Percentiles rank a stretch among this genome's conserved stretches.
Evolutionary conservation across 2,797 vertebrate species (phyloP).

Genomic region (Crocidura indochinensis): DNA sequence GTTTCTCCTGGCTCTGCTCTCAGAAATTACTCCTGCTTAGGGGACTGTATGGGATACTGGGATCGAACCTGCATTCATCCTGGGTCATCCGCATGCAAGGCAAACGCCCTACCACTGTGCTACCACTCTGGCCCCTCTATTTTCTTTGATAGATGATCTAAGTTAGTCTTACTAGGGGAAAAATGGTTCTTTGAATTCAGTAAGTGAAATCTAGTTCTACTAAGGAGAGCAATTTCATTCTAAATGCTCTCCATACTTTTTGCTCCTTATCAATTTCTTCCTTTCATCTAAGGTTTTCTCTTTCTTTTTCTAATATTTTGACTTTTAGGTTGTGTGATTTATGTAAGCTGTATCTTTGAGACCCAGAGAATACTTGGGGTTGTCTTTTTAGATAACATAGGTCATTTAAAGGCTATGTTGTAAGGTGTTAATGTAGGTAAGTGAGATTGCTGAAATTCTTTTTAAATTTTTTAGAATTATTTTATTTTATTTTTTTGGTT

Average conservation of each 20-base stretch:
- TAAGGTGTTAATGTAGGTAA: constrained; percentile 19
- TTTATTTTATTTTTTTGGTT: too few relatives aligned
- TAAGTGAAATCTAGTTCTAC: constrained; percentile 38
- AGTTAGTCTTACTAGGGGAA: too few relatives aligned
- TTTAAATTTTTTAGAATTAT: too few relatives aligned
- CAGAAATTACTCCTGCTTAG: too few relatives aligned
- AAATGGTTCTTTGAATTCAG: constrained; percentile 50
- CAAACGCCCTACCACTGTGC: too few relatives aligned
- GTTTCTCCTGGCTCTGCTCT: too few relatives aligned
- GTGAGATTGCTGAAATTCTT: constrained; percentile 11
- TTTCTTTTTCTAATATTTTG: constrained; percentile 12
- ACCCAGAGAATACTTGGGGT: neutral
- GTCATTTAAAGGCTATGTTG: neutral
- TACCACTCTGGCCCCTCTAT: neutral
- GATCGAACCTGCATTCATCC: too few relatives aligned
- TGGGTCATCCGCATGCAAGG: too few relatives aligned
- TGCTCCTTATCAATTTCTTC: too few relatives aligned
- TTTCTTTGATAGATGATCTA: too few relatives aligned
- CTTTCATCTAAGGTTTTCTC: too few relatives aligned
- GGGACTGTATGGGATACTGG: too few relatives aligned
- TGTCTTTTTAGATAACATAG: neutral
- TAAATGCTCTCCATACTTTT: neutral
- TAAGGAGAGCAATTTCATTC: constrained; percentile 31
- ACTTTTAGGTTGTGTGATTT: constrained; percentile 37
- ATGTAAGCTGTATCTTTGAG: neutral